A percentile compares a stretch with the other conserved stretches of the same genome.
Conservation (phyloP, 2,797 vertebrate species). For the Silurus aristotelis region DNA sequence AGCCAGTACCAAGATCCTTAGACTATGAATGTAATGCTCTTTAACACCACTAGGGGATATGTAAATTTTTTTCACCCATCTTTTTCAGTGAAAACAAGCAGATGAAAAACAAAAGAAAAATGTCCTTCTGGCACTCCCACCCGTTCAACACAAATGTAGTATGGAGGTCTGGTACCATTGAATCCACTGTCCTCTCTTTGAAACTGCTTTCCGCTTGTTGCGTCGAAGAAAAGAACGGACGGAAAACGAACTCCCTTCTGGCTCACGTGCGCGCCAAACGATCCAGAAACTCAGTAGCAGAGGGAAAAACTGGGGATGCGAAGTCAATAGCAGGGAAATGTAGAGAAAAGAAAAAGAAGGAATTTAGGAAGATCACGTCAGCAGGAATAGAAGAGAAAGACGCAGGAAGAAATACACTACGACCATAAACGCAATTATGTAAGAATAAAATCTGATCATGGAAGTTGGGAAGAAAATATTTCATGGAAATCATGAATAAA, state of each 20-base stretch:
- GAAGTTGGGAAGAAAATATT: too few relatives aligned
- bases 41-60: constrained; percentile 6
- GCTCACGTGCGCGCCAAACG: constrained; percentile 61
- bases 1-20: not conserved
- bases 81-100: not conserved
- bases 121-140: not conserved
- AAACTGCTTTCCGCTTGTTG: constrained; percentile 67
- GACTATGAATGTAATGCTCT: not conserved
- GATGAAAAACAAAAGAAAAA: not conserved
- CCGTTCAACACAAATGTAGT: constrained; percentile 21
- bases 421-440: not conserved
- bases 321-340: constrained; percentile 54
- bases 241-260: constrained; percentile 65
- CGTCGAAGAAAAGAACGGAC: constrained; percentile 63
- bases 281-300: constrained; percentile 67
- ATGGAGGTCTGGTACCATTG: constrained; percentile 23
- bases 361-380: constrained; percentile 41
- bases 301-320: constrained; percentile 53
- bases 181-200: constrained; percentile 30
- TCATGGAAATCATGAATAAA: not conserved
- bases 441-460: too few relatives aligned
- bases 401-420: not conserved
- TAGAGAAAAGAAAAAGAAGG: constrained; percentile 48
- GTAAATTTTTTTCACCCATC: not conserved
- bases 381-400: constrained; percentile 40